Base-by-base conservation (phyloP, 2,888 invertebrate species). In the Aspidiotus destructor region DNA sequence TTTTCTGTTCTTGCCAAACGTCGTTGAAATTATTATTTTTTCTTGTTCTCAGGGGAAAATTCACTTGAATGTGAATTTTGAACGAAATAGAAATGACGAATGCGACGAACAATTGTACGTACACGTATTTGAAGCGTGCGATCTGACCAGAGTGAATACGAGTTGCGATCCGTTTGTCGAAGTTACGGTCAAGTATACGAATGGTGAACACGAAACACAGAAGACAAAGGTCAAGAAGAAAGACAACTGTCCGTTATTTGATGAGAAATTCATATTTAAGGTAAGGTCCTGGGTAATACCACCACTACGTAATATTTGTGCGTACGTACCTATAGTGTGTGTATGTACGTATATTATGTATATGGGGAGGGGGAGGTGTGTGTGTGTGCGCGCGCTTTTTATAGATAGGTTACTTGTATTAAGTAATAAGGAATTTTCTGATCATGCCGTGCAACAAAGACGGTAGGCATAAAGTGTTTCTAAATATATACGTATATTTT, bases 101-200 rank as follows among this genome's bases (percentile, higher is more conserved):
- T 63, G 70, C 8, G 73, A 69, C 3, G 73, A 73, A 42, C 71
- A 71, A 41, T 71, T 73, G 41, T 62, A 69, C 60, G 73, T 74
- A 42, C 62, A 87, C 73, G 86, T 93, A 71, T 82, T 87, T 73
- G 92, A 92, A 79, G 93, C 92, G 79, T 85, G 86, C 72, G 92
- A 93, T 78, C 82, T 94, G 77, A 88, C 92, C 72, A 86, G 92
- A 73, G 90, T 89, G 77, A 91, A 90, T 79, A 91, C 92, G 74
- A 86, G 88, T 74, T 94, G 93, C 81, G 93, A 94, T 80, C 92
- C 94, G 13, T 93, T 88, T 79, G 91, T 90, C 73, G 83, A 87
- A 73, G 86, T 91, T 75, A 86, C 88, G 63, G 86, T 90, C 70
- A 81, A 85, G 71, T 89, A 89, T 78, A 86, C 88, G 71, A 91